phyloP scores from a whole-genome alignment of 2,113 vertebrate species.

The Pristiophorus japonicus region DNA sequence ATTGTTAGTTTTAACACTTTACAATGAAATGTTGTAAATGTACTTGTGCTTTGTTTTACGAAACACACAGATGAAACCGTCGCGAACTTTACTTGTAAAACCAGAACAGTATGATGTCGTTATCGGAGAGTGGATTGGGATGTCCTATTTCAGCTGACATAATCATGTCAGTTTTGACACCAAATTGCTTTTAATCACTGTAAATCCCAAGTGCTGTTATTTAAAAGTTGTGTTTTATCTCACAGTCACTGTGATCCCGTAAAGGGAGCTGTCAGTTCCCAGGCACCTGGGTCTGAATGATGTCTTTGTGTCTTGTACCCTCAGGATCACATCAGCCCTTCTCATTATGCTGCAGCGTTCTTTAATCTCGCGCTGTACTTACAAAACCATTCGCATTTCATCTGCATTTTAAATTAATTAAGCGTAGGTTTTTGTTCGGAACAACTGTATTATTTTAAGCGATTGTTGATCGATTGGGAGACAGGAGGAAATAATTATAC shows the following conservation, averaged over 20 bases:
- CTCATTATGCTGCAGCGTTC: conserved; percentile 32
- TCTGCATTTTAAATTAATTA: conserved; percentile 38
- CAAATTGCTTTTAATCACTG: conserved; percentile 37
- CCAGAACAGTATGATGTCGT: background rate
- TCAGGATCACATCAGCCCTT: conserved; percentile 21
- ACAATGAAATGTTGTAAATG: background rate
- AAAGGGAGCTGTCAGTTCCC: conserved; percentile 36
- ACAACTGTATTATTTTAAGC: conserved; percentile 23
- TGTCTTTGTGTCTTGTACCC: conserved; percentile 36
- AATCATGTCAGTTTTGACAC: conserved; percentile 34
- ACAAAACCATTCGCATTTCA: conserved; percentile 33
- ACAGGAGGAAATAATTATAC: background rate
- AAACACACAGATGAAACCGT: background rate
- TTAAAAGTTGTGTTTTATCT: conserved; percentile 38
- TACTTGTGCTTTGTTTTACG: background rate
- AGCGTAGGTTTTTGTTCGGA: conserved; percentile 26
- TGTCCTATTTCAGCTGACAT: conserved; percentile 19
- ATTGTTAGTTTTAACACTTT: background rate
- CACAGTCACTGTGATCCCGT: conserved; percentile 37
- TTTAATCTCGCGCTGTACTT: conserved; percentile 32
- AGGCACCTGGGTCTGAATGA: conserved; percentile 38
- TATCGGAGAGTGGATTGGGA: conserved; percentile 20
- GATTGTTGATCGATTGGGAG: conserved; percentile 32
- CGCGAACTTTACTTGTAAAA: conserved; percentile 15
- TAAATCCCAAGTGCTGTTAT: conserved; percentile 37